Base-by-base conservation (phyloP, 2,888 invertebrate species). In the Tetragonisca angustula region DNA sequence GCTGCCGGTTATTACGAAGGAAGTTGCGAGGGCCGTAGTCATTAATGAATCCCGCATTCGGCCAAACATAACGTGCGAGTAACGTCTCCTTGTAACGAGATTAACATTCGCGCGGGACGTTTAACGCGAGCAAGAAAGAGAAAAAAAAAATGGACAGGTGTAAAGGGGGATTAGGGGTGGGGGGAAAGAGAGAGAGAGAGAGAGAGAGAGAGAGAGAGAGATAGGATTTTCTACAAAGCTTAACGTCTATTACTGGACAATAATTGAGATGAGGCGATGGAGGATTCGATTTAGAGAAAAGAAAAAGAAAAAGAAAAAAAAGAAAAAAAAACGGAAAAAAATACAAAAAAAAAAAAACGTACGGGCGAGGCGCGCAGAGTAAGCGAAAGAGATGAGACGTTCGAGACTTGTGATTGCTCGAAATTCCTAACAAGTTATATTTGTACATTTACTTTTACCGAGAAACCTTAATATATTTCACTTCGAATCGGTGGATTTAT, bases 181-280 rank as follows among this genome's bases (percentile, higher is more conserved):
- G 13, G 27, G 19, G 36, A 4, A 5, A 9, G 15, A 2, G 32
- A 32, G 19, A 43, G 17, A 61, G 19, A 9, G 24, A 49, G 5
- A 59, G 68, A 52, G n/a, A 67, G 32, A 13, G 72, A 43, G n/a
- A n/a, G 62, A 64, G 36, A 61, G 49, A 56, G 74, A 76, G 69
- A 76, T 69, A 76, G 72, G 77, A 49, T 86, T 84, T 88, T 80
- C 83, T 71, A 87, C 72, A 68, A 84, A 81, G 77, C 76, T 68
- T 88, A 80, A 83, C 86, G 83, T 86, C 85, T 89, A 84, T 81
- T 81, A 82, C n/a, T 80, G 87, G 87, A 89, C 87, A 90, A 90
- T 89, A 89, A 89, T 89, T 83, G 83, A 61, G 76, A 76, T 59
- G 76, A 78, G 72, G 49, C 19, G 79, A 61, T 71, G 69, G 79